phyloP scores from a whole-genome alignment of 2,888 invertebrate species.

The Drosophila anceps region DNA sequence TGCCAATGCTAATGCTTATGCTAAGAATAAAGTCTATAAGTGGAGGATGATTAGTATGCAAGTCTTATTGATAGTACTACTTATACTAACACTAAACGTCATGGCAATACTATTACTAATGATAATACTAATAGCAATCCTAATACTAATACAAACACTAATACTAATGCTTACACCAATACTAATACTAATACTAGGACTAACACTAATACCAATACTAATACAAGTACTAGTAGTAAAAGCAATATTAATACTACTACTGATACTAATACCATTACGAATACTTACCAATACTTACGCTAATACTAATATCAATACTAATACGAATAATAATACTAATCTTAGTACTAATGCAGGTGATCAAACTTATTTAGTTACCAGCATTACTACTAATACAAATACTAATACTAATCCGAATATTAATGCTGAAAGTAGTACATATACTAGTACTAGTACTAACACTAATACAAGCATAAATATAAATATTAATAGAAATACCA shows the following conservation, averaged over 20 bases:
- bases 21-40: too few species aligned
- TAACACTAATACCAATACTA: neutral
- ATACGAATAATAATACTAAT: neutral
- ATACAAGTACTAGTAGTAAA: neutral
- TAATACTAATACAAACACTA: neutral
- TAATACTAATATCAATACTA: neutral
- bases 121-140: neutral
- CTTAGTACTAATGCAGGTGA: neutral
- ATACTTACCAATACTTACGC: neutral
- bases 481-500: neutral
- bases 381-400: neutral
- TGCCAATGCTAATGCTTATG: neutral
- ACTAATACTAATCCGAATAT: neutral
- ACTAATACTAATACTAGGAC: neutral
- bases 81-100: too few species aligned
- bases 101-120: neutral
- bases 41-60: too few species aligned
- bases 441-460: neutral
- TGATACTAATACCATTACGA: neutral
- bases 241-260: neutral
- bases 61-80: too few species aligned
- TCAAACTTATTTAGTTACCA: too few species aligned
- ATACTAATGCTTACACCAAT: neutral
- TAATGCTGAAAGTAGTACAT: neutral
- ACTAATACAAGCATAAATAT: neutral